These are phyloP conservation scores for Hassar affinis DNA, from an alignment of 2,113 vertebrate genomes.

Conservation along the genomic window DNA sequence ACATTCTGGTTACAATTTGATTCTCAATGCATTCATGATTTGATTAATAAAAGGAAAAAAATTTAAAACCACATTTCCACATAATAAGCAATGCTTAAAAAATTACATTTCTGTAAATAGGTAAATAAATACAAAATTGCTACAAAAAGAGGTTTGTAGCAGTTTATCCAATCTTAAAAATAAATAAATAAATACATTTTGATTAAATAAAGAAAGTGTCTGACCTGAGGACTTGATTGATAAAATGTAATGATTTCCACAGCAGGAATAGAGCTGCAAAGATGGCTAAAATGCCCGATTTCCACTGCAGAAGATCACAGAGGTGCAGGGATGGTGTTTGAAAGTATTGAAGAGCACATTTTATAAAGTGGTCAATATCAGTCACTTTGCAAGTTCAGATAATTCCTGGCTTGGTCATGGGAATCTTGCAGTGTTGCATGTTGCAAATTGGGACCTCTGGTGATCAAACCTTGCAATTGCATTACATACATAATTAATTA, in stretches of 20 bases:
- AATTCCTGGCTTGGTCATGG: neutral
- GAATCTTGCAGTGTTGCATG: neutral
- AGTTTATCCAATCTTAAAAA: neutral
- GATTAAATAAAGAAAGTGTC: neutral
- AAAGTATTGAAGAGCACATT: neutral
- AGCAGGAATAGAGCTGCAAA: neutral
- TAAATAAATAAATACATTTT: neutral
- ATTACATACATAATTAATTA: neutral
- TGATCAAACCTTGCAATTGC: neutral
- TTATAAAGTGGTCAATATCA: neutral
- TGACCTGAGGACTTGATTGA: neutral
- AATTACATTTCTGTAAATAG: neutral
- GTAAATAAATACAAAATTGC: neutral
- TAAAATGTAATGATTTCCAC: neutral
- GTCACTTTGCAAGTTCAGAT: neutral
- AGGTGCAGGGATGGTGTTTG: neutral
- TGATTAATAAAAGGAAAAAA: neutral
- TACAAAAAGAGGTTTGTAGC: neutral
- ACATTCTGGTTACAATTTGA: neutral
- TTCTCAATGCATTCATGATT: neutral
- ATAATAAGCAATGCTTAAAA: neutral
- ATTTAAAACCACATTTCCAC: neutral
- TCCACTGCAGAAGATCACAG: neutral
- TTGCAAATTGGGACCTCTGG: neutral
- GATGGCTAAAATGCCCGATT: neutral